phyloP scores from a whole-genome alignment of 2,113 vertebrate species.

The Xyliphius kryptos region DNA sequence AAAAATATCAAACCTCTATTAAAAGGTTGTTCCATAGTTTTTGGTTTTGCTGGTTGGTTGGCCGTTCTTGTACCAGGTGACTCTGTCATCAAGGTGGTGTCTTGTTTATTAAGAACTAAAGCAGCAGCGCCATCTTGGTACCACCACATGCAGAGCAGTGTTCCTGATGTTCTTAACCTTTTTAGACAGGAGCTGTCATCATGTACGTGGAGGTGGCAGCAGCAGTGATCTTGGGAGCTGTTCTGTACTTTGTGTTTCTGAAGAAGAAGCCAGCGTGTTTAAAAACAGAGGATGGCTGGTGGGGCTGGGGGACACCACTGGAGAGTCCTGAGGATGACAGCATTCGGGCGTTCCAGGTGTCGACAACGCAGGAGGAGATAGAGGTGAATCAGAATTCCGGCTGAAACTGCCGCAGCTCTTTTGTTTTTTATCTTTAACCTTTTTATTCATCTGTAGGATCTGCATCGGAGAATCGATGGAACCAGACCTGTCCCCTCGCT shows the following conservation, averaged over 20 bases:
- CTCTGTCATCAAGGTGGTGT: too few species aligned
- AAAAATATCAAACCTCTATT: too few species aligned
- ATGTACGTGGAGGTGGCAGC: slow-evolving; percentile 61
- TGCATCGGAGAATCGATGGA: slow-evolving; percentile 69
- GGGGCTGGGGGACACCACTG: slow-evolving; percentile 59
- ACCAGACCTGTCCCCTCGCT: slow-evolving; percentile 62
- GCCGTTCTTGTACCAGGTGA: too few species aligned
- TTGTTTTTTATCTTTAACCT: background rate
- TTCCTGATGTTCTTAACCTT: background rate
- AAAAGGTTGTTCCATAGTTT: too few species aligned
- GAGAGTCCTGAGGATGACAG: slow-evolving; percentile 58
- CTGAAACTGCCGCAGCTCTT: background rate
- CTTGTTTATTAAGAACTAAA: too few species aligned
- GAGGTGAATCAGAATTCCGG: slow-evolving; percentile 56
- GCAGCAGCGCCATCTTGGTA: too few species aligned
- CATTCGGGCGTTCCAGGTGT: slow-evolving; percentile 63
- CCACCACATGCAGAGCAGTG: too few species aligned
- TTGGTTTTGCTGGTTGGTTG: too few species aligned
- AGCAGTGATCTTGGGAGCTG: slow-evolving; percentile 60
- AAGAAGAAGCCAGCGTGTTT: slow-evolving; percentile 61
- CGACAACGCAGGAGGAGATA: slow-evolving; percentile 64
- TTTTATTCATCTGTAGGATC: slow-evolving; percentile 60
- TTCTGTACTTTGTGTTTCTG: slow-evolving; percentile 62
- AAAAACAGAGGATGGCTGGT: slow-evolving; percentile 75
- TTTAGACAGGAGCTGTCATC: slow-evolving; percentile 8